Evolutionary conservation across 2,888 invertebrate genomes (phyloP).

Genomic region (Tetramorium bicarinatum): DNA sequence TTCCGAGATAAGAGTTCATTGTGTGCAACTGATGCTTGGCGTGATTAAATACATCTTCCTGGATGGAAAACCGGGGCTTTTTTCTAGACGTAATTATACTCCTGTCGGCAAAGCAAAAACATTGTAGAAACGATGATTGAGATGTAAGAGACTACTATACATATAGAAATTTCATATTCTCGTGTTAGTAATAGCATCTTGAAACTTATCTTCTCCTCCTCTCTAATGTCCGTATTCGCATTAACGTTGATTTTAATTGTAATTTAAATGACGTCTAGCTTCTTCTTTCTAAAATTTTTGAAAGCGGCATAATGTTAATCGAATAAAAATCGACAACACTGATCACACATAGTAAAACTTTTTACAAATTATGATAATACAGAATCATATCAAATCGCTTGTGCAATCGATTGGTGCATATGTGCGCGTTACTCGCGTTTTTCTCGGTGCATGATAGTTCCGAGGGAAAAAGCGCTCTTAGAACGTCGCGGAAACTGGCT

Average conservation of each 20-base stretch:
- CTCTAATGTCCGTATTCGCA: not conserved
- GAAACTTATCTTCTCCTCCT: conserved; percentile 17
- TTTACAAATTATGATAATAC: conserved; percentile 9
- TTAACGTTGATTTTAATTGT: conserved; percentile 3
- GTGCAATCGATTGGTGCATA: not conserved
- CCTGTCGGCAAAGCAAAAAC: conserved; percentile 20
- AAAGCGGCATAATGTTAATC: not conserved
- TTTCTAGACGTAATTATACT: conserved; percentile 38
- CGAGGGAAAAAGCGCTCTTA: conserved; percentile 57
- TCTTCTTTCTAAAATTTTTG: not conserved
- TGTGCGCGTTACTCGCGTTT: conserved; percentile 23
- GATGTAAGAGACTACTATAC: conserved; percentile 24
- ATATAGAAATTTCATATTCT: conserved; percentile 23
- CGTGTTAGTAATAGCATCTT: conserved; percentile 19
- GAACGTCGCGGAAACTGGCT: conserved; percentile 62
- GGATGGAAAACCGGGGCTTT: conserved; percentile 22
- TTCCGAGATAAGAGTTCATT: not conserved
- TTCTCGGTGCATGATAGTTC: conserved; percentile 13
- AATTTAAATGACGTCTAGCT: not conserved
- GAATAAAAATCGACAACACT: not conserved
- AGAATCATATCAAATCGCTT: not conserved
- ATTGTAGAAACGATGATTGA: conserved; percentile 45
- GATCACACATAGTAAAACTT: not conserved
- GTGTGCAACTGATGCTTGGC: conserved; percentile 4
- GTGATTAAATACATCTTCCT: conserved; percentile 35